Conservation (phyloP, 2,113 vertebrate genomes). For the Misgurnus anguillicaudatus region DNA sequence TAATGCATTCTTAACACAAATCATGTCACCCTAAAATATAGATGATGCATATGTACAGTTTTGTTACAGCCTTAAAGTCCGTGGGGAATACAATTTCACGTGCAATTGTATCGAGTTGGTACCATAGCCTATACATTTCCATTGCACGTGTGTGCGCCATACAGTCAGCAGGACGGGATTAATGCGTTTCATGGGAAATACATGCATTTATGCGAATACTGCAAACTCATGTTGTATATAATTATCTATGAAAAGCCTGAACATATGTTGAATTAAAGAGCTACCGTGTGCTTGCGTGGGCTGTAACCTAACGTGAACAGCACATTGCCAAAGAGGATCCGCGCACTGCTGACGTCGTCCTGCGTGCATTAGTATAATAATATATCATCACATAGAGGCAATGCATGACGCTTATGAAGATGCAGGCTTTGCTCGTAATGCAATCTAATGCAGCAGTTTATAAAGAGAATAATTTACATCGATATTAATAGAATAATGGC, state of each 20-base stretch:
- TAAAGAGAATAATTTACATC: conserved; percentile 7
- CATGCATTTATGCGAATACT: neutral
- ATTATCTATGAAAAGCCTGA: neutral
- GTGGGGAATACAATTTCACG: neutral
- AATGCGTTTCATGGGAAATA: neutral
- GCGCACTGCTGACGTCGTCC: conserved; percentile 19
- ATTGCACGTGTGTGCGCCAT: neutral
- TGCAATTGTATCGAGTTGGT: neutral
- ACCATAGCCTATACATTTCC: neutral
- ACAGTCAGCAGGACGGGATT: neutral
- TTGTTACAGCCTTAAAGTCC: neutral
- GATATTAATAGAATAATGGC: neutral
- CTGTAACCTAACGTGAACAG: neutral
- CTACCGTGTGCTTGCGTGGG: neutral
- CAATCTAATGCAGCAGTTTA: conserved; percentile 28
- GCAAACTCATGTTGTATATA: no score
- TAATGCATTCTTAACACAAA: neutral
- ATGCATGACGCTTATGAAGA: conserved; percentile 10
- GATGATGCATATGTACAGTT: neutral
- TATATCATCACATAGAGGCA: conserved; percentile 16
- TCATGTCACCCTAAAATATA: neutral
- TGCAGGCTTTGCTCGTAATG: conserved; percentile 21
- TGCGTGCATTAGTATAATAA: conserved; percentile 39
- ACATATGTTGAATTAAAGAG: neutral
- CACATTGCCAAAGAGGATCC: conserved; percentile 2